phyloP scores from a whole-genome alignment of 2,113 vertebrate genomes.

The Neotragus moschatus region DNA sequence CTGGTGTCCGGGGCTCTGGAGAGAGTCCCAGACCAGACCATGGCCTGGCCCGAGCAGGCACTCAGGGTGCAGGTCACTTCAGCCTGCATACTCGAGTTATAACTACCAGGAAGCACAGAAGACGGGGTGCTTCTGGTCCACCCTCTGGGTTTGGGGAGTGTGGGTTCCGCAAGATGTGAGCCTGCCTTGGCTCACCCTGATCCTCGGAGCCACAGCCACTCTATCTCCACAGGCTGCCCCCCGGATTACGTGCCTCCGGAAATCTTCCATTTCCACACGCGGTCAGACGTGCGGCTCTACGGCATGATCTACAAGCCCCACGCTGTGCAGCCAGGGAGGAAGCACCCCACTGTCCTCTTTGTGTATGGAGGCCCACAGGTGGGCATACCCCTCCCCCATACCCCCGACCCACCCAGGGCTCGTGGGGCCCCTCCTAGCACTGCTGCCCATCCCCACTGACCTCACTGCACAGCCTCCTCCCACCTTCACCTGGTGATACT shows the following conservation, averaged over 20 bases:
- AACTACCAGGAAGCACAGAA: neutral
- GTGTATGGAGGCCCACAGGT: constrained; percentile 98
- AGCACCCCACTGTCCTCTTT: constrained; percentile 95
- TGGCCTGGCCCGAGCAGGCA: neutral
- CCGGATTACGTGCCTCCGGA: constrained; percentile 94
- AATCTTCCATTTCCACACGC: constrained; percentile 93
- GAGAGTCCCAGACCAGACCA: neutral
- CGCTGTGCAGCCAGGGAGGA: constrained; percentile 89
- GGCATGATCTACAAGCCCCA: constrained; percentile 98
- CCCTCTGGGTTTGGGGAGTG: accelerated
- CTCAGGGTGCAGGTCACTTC: neutral
- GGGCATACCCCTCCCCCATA: neutral
- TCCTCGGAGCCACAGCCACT: neutral
- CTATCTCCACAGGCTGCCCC: constrained; percentile 87
- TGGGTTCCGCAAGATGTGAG: accelerated
- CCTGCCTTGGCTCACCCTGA: neutral
- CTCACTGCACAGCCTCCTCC: too few relatives aligned
- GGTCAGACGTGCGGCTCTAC: constrained; percentile 90
- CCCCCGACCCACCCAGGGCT: neutral
- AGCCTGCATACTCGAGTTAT: neutral
- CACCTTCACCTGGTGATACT: too few relatives aligned
- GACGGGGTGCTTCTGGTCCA: neutral
- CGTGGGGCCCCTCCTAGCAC: accelerated
- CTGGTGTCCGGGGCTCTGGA: neutral
- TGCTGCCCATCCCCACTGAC: neutral